These are phyloP conservation scores for Planiliza haematocheilus DNA, from an alignment of 2,113 vertebrate species.

Conservation along the genomic window DNA sequence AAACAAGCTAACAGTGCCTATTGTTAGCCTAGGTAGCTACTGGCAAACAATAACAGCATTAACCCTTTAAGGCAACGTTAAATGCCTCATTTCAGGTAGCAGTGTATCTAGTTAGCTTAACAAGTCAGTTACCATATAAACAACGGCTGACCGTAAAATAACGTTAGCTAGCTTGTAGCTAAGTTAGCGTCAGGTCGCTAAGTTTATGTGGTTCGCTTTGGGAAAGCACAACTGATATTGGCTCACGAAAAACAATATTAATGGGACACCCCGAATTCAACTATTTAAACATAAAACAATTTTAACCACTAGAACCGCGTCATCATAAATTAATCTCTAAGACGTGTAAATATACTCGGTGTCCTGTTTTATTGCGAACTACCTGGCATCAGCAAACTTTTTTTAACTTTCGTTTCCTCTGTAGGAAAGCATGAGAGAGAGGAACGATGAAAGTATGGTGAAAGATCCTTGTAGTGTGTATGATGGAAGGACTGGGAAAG, in stretches of 20 bases:
- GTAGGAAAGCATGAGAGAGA: slow-evolving; percentile 91
- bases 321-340: not conserved
- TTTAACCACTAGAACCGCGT: not conserved
- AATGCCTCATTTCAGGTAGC: not conserved
- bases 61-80: no score
- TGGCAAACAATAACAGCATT: no score
- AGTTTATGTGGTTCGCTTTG: not conserved
- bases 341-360: not conserved
- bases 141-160: not conserved
- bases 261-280: no score
- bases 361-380: not conserved
- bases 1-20: not conserved
- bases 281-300: no score
- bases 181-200: not conserved
- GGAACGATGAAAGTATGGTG: slow-evolving; percentile 86
- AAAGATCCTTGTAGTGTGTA: slow-evolving; percentile 84
- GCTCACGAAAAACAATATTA: no score
- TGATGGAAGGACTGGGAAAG: slow-evolving; percentile 92
- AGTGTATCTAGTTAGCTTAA: not conserved
- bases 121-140: not conserved
- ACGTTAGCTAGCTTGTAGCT: slow-evolving; percentile 14
- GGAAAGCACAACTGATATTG: not conserved
- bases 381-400: not conserved
- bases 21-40: slow-evolving; percentile 49
- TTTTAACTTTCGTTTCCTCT: slow-evolving; percentile 33